Evolutionary conservation across 2,888 invertebrate species (phyloP), one percentile per base, ranked within the genome.

Genomic region (Ischnura elegans): DNA sequence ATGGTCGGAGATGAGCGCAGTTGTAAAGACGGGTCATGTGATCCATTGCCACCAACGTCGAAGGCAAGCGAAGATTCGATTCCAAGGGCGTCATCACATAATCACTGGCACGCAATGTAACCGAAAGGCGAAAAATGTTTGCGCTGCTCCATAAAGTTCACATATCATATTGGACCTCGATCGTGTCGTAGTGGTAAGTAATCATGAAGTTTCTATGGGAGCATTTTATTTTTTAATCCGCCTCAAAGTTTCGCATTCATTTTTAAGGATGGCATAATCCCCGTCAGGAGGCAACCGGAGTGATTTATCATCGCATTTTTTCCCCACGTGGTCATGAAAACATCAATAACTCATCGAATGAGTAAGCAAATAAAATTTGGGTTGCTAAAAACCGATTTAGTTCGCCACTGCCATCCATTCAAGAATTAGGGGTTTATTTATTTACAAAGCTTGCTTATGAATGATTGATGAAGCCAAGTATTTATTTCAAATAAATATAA

Each of bases 21-120:
- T 76, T 76, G 76, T n/a, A n/a, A n/a, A 36, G 36, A 8, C 36
- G 76, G 76, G 29, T 2, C 10, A 13, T 29, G 36, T 76, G 76
- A 76, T 36, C 76, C 10, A 76, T 76, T 76, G 76, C 76, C 76
- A 29, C n/a, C n/a, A n/a, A n/a, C 76, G 76, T 76, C 76, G 76
- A 76, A 36, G 10, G 76, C 29, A 36, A 36, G 76, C 36, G 76
- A 36, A 36, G 76, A 76, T 76, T 76, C 76, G 76, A 76, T 76
- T 76, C 76, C 4, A 19, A 13, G 76, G 10, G 76, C n/a, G n/a
- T n/a, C n/a, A n/a, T 76, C 76, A 76, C 76, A 36, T 76, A 36
- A 61, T 25, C 61, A 61, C 21, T 61, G 25, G 8, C 61, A n/a
- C 61, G n/a, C n/a, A n/a, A 76, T 76, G 16, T 36, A 8, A 10